phyloP scores from a whole-genome alignment of 2,113 vertebrate genomes.

The Gymnorhina tibicen region DNA sequence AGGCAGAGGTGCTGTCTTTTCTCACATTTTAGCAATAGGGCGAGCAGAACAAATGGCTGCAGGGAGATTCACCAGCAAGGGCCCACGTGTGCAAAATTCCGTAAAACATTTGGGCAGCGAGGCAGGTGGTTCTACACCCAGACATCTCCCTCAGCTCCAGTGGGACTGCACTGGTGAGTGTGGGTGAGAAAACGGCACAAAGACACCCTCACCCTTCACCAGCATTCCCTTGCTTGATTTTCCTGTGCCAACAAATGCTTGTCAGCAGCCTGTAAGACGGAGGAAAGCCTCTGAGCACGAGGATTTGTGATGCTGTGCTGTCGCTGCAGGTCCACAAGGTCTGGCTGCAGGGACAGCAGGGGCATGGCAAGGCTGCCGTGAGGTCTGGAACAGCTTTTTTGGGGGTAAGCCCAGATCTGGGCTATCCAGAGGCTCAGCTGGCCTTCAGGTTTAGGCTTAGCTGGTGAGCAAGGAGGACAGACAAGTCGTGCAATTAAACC shows the following conservation, averaged over 20 bases:
- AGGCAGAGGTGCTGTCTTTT: not conserved
- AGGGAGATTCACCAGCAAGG: not conserved
- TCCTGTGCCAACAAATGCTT: not conserved
- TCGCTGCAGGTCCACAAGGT: not conserved
- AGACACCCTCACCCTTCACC: not conserved
- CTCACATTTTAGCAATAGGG: not conserved
- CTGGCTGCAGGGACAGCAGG: not conserved
- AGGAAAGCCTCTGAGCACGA: not conserved
- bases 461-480: not conserved
- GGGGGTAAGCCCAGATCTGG: not conserved
- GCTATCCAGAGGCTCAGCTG: not conserved
- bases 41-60: not conserved
- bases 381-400: not conserved
- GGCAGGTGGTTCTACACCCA: not conserved
- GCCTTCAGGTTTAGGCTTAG: not conserved
- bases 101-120: rapidly evolving
- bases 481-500: not conserved
- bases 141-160: not conserved
- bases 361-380: not conserved
- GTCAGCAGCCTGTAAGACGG: not conserved
- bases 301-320: not conserved
- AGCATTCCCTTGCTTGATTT: not conserved
- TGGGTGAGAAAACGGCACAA: not conserved
- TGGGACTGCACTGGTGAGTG: rapidly evolving
- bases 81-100: not conserved